Base-by-base conservation (phyloP, 2,113 vertebrate species). In the Echinops telfairi region DNA sequence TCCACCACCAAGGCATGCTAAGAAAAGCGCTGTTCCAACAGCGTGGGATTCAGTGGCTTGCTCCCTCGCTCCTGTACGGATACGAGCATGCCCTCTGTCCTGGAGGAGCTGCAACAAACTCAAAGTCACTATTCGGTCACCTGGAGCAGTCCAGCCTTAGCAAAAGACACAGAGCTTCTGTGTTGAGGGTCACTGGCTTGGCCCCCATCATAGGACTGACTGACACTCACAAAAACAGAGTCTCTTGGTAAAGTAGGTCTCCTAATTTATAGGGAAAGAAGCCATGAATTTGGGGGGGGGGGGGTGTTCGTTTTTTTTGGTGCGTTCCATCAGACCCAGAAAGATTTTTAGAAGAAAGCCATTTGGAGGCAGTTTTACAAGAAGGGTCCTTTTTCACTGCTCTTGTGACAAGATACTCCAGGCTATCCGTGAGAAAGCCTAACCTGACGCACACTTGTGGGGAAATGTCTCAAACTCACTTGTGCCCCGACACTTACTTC, bases 341-440 rank as follows among this genome's bases (percentile, higher is more conserved):
- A 23, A 75, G 43, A 33, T 5, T 60, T 83, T 84, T 5, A 73
- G 64, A 66, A 88, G 25, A 78, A 70, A 58, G 25, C 12, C 23
- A 68, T 38, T 33, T 58, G 19, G 73, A 68, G 38, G 80, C 58
- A 16, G 79, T 70, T 47, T 83, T 57, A 64, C 19, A 83, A 70
- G 20, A 75, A 78, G 11, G 43, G 33, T 47, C 43, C 53, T 19
- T 27, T 77, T 78, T n/a, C 60, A 78, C 36, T 23, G 25, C 27
- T 71, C 16, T 33, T 68, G 22, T 2, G 17, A 81, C 19, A 25
- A n/a, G 25, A 66, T 15, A 64, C 25, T 33, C 43, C 68, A 25
- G 0, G 10, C 17, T 40, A 1, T 31, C 70, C 9, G 12, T 1
- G 3, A 16, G 11, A 53, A 31, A 38, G 31, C 12, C 11, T 3